Percentiles rank a stretch among this genome's conserved stretches.
phyloP scores from a whole-genome alignment of 2,797 vertebrate genomes.

The Ibycter americanus region DNA sequence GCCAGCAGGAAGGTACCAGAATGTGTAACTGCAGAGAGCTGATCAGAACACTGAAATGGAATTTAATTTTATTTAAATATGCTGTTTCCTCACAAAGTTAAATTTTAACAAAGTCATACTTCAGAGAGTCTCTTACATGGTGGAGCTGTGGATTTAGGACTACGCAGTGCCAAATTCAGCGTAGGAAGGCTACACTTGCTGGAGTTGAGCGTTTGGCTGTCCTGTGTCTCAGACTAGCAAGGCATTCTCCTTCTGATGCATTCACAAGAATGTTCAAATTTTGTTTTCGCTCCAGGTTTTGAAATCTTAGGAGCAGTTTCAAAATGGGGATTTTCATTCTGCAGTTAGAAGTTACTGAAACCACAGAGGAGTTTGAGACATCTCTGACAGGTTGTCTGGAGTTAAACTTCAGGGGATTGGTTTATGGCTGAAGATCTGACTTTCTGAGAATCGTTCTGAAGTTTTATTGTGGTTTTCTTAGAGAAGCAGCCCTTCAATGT shows the following conservation, averaged over 20 bases:
- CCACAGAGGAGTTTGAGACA: neutral
- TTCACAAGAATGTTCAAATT: neutral
- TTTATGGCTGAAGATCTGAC: neutral
- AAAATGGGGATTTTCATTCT: neutral
- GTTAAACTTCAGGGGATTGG: neutral
- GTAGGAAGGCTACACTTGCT: neutral
- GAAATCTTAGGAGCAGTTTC: neutral
- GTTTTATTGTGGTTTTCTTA: neutral
- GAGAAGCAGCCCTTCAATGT: neutral
- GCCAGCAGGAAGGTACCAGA: neutral
- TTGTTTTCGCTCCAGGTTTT: neutral
- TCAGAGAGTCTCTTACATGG: neutral
- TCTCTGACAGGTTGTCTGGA: neutral
- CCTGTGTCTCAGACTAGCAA: neutral
- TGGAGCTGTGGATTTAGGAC: neutral
- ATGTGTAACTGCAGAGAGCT: neutral
- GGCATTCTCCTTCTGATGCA: neutral
- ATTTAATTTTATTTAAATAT: constrained; percentile 11
- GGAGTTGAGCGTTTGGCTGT: neutral
- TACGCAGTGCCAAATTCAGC: neutral
- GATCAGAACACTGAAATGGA: neutral
- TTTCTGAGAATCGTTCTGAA: neutral
- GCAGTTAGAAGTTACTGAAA: neutral
- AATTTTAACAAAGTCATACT: neutral
- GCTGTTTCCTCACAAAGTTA: neutral